Evolutionary conservation across 2,797 vertebrate species (phyloP), one percentile per base, ranked within the genome.

Genomic region (Macrochelys suwanniensis): DNA sequence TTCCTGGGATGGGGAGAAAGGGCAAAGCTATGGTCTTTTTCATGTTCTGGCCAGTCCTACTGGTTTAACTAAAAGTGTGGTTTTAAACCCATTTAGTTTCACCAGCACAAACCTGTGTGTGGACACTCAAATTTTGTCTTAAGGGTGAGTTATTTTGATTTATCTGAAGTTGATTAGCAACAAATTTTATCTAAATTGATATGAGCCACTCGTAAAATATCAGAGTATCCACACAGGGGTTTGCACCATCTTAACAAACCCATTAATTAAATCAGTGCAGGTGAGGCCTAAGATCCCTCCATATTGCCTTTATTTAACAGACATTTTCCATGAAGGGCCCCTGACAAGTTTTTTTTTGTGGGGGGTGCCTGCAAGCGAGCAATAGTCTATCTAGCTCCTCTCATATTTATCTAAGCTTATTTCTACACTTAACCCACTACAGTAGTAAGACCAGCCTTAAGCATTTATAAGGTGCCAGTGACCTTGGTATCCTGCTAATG

Each of bases 231-330:
- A 25, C 42, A 28, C 37, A 61, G 76, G 49, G 42, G 37, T 54
- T 94, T 88, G 51, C 84, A 53, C 91, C 83, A 68, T 45, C 45
- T 91, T 92, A 91, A 93, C 68, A 80, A 65, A 90, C 82, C 93
- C 19, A 93, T 86, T 94, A 91, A 96, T 95, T 90, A 89, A 93
- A 92, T 92, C 51, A 93, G 10, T 71, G 68, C 11, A 49, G 42
- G 49, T 31, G 5, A 77, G 42, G 26, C 25, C 12, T 77, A 28
- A 31, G 74, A 49, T 42, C 23, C 21, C 10, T 23, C n/a, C 21
- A 25, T 31, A 16, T 49, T 45, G 23, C 74, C 74, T 77, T 49
- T 77, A 17, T 25, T 28, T 45, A 77, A 31, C 23, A 31, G 23
- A 19, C n/a, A 51, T 82, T 45, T 42, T 65, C 79, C 82, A n/a